Percentiles rank a stretch among this genome's conserved stretches.
Evolutionary conservation across 2,113 vertebrate species (phyloP).

Genomic region (Oriolus oriolus): DNA sequence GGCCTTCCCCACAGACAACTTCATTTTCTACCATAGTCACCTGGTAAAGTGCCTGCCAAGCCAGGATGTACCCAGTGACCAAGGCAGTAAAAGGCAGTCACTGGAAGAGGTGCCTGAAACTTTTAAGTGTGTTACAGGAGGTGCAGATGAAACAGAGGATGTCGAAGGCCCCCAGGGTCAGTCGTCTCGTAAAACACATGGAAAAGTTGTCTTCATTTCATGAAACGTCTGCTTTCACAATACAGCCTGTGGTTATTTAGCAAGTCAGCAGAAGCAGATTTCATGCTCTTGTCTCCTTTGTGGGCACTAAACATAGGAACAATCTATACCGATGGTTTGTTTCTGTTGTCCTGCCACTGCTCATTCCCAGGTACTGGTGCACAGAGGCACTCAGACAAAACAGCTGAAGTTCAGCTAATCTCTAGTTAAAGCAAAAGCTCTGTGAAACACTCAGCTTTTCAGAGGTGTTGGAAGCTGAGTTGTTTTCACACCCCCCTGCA

Average conservation of each 20-base stretch:
- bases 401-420: neutral
- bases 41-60: neutral
- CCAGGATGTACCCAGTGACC: neutral
- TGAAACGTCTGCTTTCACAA: neutral
- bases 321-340: neutral
- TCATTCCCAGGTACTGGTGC: neutral
- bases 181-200: neutral
- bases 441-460: neutral
- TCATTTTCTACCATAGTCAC: neutral
- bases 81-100: neutral
- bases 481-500: neutral
- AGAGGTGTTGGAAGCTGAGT: neutral
- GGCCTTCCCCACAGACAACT: neutral
- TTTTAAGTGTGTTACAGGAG: neutral
- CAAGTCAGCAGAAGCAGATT: neutral
- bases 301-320: neutral
- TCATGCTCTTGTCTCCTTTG: neutral
- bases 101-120: neutral
- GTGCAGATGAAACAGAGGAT: neutral
- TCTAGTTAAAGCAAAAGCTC: neutral
- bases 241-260: neutral
- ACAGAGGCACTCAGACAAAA: neutral
- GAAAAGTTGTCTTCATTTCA: neutral
- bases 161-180: neutral
- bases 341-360: neutral